Percentiles rank a stretch among this genome's conserved stretches.
phyloP scores from a whole-genome alignment of 2,888 invertebrate genomes.

The Tetragnatha montana region DNA sequence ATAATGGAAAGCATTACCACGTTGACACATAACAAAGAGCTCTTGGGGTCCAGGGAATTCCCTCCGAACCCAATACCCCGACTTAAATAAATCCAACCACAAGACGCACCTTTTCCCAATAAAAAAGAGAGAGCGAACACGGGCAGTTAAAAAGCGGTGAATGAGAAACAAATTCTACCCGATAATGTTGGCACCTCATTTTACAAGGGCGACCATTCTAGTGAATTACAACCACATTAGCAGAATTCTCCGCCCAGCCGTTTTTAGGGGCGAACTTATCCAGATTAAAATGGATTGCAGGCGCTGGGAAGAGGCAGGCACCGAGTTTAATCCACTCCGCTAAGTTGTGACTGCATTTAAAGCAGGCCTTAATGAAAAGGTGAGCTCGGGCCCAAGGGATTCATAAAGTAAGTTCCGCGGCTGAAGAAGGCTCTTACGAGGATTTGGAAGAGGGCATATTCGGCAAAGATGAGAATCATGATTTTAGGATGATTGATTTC shows the following conservation, averaged over 20 bases:
- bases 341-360: conserved; percentile 62
- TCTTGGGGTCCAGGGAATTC: not conserved
- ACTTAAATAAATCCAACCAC: conserved; percentile 51
- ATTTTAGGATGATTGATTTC: conserved; percentile 69
- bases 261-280: conserved; percentile 55
- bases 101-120: not conserved
- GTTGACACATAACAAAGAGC: conserved; percentile 1
- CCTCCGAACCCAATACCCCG: conserved; percentile 21
- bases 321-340: conserved; percentile 56
- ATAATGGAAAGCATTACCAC: conserved; percentile 33
- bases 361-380: conserved; percentile 64
- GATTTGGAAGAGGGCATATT: conserved; percentile 31
- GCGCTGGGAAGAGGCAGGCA: conserved; percentile 3
- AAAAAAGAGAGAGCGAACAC: conserved; percentile 40
- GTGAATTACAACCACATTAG: conserved; percentile 66
- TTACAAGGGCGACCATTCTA: conserved; percentile 26
- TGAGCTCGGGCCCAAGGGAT: conserved; percentile 42
- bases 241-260: conserved; percentile 30
- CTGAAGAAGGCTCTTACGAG: conserved; percentile 19
- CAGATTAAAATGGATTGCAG: conserved; percentile 64
- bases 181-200: conserved; percentile 47
- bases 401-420: conserved; percentile 43
- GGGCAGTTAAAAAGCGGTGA: conserved; percentile 56
- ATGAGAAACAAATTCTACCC: conserved; percentile 59
- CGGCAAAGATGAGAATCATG: conserved; percentile 53